phyloP scores from a whole-genome alignment of 2,797 vertebrate genomes.

The Vespertilio murinus region DNA sequence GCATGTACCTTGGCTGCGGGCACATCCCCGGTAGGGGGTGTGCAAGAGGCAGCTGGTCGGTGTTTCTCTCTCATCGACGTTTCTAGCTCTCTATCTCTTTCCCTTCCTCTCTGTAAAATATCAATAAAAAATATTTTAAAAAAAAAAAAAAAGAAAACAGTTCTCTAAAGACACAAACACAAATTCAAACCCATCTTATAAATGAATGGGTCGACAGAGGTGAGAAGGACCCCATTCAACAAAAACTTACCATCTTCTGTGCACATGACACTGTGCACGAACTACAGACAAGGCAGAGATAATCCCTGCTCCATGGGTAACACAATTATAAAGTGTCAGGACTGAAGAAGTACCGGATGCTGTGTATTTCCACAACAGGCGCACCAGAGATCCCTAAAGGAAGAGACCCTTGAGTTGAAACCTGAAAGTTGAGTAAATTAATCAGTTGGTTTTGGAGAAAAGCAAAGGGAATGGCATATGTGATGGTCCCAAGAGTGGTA shows the following conservation, averaged over 20 bases:
- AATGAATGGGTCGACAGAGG: neutral
- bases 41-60: too few relatives aligned
- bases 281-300: conserved; percentile 5
- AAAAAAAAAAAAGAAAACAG: too few relatives aligned
- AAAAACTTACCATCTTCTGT: conserved; percentile 11
- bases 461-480: neutral
- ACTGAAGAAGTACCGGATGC: neutral
- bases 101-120: too few relatives aligned
- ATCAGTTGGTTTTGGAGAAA: neutral
- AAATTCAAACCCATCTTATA: conserved; percentile 12
- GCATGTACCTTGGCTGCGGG: too few relatives aligned
- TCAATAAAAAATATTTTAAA: too few relatives aligned
- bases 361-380: neutral
- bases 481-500: neutral
- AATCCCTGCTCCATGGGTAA: neutral
- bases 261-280: neutral
- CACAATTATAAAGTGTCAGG: neutral
- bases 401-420: conserved; percentile 40
- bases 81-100: too few relatives aligned
- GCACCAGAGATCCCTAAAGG: neutral
- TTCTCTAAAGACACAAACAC: neutral
- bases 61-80: too few relatives aligned
- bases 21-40: too few relatives aligned
- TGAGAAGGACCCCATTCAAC: neutral
- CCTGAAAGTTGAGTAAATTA: neutral